phyloP scores from a whole-genome alignment of 2,888 invertebrate species.

The Spicauda simplicius region DNA sequence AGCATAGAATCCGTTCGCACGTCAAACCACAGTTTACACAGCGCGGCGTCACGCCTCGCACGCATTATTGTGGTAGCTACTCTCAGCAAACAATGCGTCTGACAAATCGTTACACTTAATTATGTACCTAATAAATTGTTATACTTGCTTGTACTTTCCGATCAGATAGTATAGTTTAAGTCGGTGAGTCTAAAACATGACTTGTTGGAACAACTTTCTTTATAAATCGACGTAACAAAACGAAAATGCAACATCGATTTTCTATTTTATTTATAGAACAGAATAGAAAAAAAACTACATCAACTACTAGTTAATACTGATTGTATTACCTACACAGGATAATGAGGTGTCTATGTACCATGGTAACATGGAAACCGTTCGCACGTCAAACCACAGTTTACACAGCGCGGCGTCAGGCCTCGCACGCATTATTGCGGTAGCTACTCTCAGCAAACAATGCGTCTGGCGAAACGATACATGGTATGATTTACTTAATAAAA shows the following conservation, averaged over 20 bases:
- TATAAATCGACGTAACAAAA: no score
- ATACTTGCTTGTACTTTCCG: no score
- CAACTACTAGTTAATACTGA: no score
- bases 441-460: neutral
- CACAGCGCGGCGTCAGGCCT: neutral
- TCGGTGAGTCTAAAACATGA: no score
- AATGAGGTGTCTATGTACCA: neutral
- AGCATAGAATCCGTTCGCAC: neutral
- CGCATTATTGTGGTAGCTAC: neutral
- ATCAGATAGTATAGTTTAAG: no score
- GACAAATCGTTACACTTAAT: neutral
- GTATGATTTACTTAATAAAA: neutral
- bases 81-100: neutral
- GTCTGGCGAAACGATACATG: neutral
- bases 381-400: slow-evolving; percentile 1
- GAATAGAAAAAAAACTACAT: no score
- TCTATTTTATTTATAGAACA: no score
- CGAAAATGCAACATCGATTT: no score
- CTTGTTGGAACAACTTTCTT: no score
- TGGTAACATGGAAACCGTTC: neutral
- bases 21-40: slow-evolving; percentile 1
- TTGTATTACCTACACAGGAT: neutral
- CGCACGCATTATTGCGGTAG: slow-evolving; percentile 3
- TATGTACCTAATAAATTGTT: neutral
- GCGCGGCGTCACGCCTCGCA: neutral